Evolutionary conservation across 2,113 vertebrate genomes (phyloP), one percentile per base, ranked within the genome.

Genomic region (Odobenus rosmarus): DNA sequence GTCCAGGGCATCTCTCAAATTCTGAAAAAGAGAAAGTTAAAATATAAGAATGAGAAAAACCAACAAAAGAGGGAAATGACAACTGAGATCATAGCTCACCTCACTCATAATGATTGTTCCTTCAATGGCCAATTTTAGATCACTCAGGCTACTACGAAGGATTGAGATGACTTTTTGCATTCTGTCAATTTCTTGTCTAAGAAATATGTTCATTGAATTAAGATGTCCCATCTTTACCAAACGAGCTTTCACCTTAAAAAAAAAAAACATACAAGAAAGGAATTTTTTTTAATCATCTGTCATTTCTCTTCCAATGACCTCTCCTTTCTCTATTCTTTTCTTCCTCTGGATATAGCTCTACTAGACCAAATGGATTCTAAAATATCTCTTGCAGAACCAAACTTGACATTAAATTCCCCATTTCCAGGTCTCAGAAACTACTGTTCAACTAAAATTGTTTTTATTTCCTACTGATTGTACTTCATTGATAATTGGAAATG

Each of bases 31-130:
- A 84, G 0, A 79, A 39, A 90, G 83, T 84, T 11, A 76, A 69
- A 89, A 59, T 5, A 69, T 0, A 36, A 82, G 61, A 95, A 51
- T 2, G 26, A 36, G 67, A 46, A 82, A 88, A 77, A 95, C 28
- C 26, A 62, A 55, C 39, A 4, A 42, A 61, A 31, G 57, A 67
- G 53, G 57, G 82, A 93, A 95, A 5, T 3, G 4, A 71, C 11
- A 26, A 31, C 49, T 16, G 26, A 26, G 80, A 46, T 0, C 2
- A 23, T n/a, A 46, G 96, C 98, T 99, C 96, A 98, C 99, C 98
- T 99, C 99, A 46, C 98, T 99, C 99, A 99, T 99, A 88, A 99
- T 98, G 96, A 99, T 99, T 4, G 99, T 99, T 33, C 99, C 99
- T 59, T 99, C 99, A 61, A 99, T 99, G 53, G 99, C 99, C 92